phyloP scores from a whole-genome alignment of 2,113 vertebrate species.

The Calyptomena viridis region DNA sequence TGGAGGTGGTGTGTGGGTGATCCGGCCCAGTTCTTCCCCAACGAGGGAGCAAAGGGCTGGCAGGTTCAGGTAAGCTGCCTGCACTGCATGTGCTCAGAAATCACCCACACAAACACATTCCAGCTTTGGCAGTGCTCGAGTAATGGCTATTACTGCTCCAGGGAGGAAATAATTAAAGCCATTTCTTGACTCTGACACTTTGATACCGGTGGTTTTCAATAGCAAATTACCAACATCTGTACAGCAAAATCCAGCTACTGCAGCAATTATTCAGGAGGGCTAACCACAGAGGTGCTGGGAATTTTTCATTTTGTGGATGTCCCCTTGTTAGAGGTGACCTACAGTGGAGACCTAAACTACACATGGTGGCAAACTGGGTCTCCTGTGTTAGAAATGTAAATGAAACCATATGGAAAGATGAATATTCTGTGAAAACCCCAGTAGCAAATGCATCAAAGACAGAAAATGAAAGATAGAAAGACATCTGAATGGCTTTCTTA shows the following conservation, averaged over 20 bases:
- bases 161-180: slow-evolving; percentile 70
- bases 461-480: slow-evolving; percentile 31
- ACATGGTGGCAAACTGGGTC: not conserved
- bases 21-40: not conserved
- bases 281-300: not conserved
- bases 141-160: slow-evolving; percentile 37
- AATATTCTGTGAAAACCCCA: slow-evolving; percentile 31
- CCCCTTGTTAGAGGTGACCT: slow-evolving; percentile 19
- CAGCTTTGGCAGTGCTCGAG: slow-evolving; percentile 18
- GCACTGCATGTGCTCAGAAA: not conserved
- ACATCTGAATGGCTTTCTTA: slow-evolving; percentile 16
- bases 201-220: slow-evolving; percentile 54
- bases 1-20: not conserved
- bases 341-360: not conserved
- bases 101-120: slow-evolving; percentile 15
- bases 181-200: slow-evolving; percentile 60
- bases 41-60: not conserved
- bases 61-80: slow-evolving; percentile 23
- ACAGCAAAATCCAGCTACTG: slow-evolving; percentile 25
- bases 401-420: slow-evolving; percentile 27
- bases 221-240: slow-evolving; percentile 63
- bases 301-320: not conserved
- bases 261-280: slow-evolving; percentile 1
- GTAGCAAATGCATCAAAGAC: slow-evolving; percentile 30
- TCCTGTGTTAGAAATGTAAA: not conserved